Conservation (phyloP, 2,113 vertebrate genomes). For the Urocynchramus pylzowi region DNA sequence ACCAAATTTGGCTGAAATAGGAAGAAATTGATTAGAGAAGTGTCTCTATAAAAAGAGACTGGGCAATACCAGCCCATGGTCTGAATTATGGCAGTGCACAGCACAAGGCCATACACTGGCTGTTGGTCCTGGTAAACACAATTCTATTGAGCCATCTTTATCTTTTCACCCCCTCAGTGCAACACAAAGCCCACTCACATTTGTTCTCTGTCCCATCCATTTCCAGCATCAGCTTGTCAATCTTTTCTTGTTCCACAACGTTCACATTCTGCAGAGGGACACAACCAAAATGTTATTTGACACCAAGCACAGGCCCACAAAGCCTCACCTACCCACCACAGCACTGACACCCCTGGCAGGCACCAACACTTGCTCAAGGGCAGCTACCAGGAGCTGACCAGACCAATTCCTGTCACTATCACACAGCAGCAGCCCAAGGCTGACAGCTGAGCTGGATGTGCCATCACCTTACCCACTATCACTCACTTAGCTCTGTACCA, state of each 20-base stretch:
- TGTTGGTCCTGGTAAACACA: background rate
- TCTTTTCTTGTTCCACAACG: conserved; percentile 90
- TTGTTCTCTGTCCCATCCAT: conserved; percentile 99
- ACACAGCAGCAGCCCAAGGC: background rate
- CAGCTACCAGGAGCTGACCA: background rate
- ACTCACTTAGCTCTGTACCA: background rate
- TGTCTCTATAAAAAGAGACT: background rate
- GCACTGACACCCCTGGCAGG: background rate
- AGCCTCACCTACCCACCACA: background rate
- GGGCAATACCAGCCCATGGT: background rate
- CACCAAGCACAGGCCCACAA: background rate
- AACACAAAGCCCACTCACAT: conserved; percentile 79
- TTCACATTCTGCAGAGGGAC: conserved; percentile 77
- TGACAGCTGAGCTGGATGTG: background rate
- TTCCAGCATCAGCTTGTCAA: conserved; percentile 94
- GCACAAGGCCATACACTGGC: background rate
- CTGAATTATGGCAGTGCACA: background rate
- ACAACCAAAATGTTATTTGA: background rate
- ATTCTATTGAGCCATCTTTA: background rate
- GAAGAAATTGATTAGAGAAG: background rate
- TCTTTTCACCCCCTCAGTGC: background rate
- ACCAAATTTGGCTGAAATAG: conserved; percentile 88
- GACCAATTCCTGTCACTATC: background rate
- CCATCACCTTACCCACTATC: background rate
- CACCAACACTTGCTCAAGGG: background rate